A percentile compares a stretch with the other conserved stretches of the same genome.
phyloP scores from a whole-genome alignment of 2,888 invertebrate genomes.

The Scaptomyza caliginosa region DNA sequence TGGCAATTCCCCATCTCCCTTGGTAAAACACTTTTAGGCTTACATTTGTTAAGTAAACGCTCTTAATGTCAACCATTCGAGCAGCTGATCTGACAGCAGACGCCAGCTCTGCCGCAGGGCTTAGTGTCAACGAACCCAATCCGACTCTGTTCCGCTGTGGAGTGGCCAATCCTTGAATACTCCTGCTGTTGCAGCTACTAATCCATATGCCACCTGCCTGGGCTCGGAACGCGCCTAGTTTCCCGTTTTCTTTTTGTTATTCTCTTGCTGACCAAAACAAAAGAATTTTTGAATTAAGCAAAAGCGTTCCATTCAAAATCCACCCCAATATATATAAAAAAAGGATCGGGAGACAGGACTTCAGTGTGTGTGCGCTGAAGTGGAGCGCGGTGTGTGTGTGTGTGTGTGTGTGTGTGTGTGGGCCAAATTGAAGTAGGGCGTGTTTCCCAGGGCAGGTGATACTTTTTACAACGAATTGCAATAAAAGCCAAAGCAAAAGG shows the following conservation, averaged over 20 bases:
- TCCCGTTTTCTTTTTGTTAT: constrained; percentile 2
- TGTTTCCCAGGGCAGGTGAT: constrained; percentile 64
- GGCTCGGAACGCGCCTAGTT: constrained; percentile 59
- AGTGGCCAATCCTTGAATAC: constrained; percentile 42
- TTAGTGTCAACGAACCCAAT: constrained; percentile 68
- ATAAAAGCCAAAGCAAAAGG: constrained; percentile 9
- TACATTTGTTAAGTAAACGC: constrained; percentile 60
- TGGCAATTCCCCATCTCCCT: constrained; percentile 24
- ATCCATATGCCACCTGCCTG: constrained; percentile 73
- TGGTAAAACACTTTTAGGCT: constrained; percentile 57
- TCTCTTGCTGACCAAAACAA: constrained; percentile 53
- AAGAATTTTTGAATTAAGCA: constrained; percentile 77
- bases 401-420: constrained; percentile 44
- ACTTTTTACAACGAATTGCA: constrained; percentile 41
- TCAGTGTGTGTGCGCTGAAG: constrained; percentile 66
- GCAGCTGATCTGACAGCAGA: constrained; percentile 34
- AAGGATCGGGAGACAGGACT: constrained; percentile 41
- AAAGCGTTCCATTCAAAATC: constrained; percentile 75
- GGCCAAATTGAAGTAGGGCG: constrained; percentile 28
- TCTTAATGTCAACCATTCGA: constrained; percentile 47
- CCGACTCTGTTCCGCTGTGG: background rate
- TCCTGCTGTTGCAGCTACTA: constrained; percentile 33
- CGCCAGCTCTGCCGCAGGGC: constrained; percentile 1
- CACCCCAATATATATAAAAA: constrained; percentile 53
- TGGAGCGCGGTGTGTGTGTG: constrained; percentile 57